Evolutionary conservation across 2,113 vertebrate species (phyloP), one percentile per base, ranked within the genome.

Genomic region (Misgurnus anguillicaudatus): DNA sequence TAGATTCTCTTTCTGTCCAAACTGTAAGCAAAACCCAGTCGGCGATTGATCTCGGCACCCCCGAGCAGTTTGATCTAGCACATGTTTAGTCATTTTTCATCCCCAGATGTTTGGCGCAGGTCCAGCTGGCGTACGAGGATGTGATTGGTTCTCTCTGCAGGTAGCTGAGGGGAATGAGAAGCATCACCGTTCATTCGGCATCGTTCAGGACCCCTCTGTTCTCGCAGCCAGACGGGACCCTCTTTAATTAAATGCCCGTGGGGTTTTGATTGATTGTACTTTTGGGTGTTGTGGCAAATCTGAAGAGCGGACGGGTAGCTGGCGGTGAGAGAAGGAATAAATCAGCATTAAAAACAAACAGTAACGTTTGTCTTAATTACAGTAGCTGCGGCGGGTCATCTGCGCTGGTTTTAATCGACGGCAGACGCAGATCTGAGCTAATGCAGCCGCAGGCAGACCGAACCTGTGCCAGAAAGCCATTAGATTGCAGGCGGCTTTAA

Each of bases 181-280:
- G 24, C 31, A 41, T 0, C 47, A 8, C 57, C 39, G 19, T 57
- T 9, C 24, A 61, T 70, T 78, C 71, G 78, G 78, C 63, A 73
- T 80, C 11, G 1, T 74, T 31, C 24, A 74, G 83, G 73, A 81
- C 77, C 80, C 80, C 77, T 86, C 74, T 55, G 82, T 76, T 85
- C 80, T 69, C 63, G 42, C 84, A 85, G 83, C 84, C 74, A 19
- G 82, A 84, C 83, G 84, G 69, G 75, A 80, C 72, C 69, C 81
- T 58, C 57, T 79, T 65, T 87, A 90, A 92, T 91, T 92, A 91
- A 89, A 91, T 84, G 80, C 79, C 79, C 61, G 85, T 87, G 82
- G 86, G 78, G 78, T 21, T 80, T 64, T 86, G 81, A 86, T 90
- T 90, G 90, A 91, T 89, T 87, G 80, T 80, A 64, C 42, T 53